Conservation (phyloP, 1,140 invertebrate genomes). For the Leptinotarsa defecta region DNA sequence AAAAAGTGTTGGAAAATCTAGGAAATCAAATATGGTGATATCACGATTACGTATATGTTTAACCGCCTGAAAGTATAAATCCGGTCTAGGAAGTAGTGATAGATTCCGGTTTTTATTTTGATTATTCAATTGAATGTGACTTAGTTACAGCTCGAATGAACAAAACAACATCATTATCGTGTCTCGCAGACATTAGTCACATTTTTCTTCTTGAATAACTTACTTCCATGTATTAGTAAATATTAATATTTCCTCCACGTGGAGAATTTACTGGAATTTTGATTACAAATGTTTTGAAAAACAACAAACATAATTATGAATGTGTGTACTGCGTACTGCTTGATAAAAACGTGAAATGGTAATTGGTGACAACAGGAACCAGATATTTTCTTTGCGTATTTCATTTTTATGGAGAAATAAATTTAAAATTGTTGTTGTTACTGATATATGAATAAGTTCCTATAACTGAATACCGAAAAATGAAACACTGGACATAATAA, state of each 20-base stretch:
- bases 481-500: too few species aligned
- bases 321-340: too few species aligned
- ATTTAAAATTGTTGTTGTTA: too few species aligned
- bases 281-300: not conserved
- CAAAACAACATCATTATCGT: not conserved
- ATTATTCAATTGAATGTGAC: too few species aligned
- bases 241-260: not conserved
- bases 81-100: too few species aligned
- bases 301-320: not conserved
- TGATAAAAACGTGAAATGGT: not conserved
- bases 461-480: too few species aligned
- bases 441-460: too few species aligned
- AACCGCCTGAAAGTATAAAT: too few species aligned
- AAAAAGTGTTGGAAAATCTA: not conserved
- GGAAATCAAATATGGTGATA: too few species aligned
- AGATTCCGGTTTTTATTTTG: too few species aligned
- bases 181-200: not conserved
- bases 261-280: not conserved
- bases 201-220: not conserved
- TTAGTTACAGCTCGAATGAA: not conserved
- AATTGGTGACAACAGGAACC: slow-evolving; percentile 1
- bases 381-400: not conserved
- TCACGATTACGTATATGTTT: too few species aligned
- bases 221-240: not conserved
- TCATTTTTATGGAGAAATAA: not conserved